Percentiles rank a stretch among this genome's conserved stretches.
Conservation (phyloP, 2,797 vertebrate species). For the Apodemus agrarius region DNA sequence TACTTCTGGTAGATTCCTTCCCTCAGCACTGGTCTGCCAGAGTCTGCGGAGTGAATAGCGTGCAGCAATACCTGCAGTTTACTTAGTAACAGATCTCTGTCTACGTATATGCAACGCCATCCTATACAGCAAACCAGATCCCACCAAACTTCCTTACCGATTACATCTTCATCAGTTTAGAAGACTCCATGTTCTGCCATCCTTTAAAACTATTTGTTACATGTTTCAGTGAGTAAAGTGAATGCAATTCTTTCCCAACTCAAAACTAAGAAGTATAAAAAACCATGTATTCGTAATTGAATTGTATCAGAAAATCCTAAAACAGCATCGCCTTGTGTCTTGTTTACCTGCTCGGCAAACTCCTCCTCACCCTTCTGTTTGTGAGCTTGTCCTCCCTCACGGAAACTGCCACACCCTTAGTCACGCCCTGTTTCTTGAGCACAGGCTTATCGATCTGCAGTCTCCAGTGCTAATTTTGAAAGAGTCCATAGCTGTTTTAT, state of each 20-base stretch:
- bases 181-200: background rate
- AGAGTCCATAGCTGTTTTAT: background rate
- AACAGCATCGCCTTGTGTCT: background rate
- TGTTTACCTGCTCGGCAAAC: background rate
- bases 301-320: background rate
- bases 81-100: background rate
- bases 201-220: conserved; percentile 22
- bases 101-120: background rate
- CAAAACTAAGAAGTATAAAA: conserved; percentile 23
- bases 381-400: background rate
- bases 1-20: background rate
- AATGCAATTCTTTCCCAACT: conserved; percentile 7
- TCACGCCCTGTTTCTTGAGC: conserved; percentile 32
- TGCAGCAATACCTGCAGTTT: background rate
- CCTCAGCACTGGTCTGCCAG: background rate
- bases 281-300: background rate
- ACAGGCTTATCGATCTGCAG: background rate
- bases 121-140: background rate
- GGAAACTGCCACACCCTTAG: background rate
- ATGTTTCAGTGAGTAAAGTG: conserved; percentile 30
- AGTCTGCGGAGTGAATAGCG: background rate
- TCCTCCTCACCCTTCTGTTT: background rate
- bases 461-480: background rate
- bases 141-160: background rate
- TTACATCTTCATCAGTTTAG: conserved; percentile 22